Evolutionary conservation across 2,888 invertebrate genomes (phyloP).

Genomic region (Scaptomyza parva): DNA sequence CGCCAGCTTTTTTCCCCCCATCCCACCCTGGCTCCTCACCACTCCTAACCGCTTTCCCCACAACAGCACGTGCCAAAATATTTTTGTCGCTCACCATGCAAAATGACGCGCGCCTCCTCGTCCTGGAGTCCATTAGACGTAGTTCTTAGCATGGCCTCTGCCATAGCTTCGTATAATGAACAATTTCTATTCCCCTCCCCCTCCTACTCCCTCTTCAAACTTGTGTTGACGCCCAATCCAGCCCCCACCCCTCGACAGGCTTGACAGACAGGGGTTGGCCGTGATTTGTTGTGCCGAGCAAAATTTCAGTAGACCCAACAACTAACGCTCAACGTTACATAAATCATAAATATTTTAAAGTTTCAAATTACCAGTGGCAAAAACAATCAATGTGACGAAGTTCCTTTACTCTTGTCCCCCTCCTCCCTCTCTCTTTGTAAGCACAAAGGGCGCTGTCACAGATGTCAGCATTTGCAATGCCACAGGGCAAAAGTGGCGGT

Average conservation of each 20-base stretch:
- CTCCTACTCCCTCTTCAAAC: background rate
- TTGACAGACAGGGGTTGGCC: conserved; percentile 54
- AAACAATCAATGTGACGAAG: conserved; percentile 63
- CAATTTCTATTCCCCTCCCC: conserved; percentile 43
- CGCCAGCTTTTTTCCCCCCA: conserved; percentile 53
- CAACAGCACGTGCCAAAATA: conserved; percentile 75
- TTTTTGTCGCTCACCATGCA: conserved; percentile 66
- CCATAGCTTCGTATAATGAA: conserved; percentile 71
- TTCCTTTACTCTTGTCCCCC: conserved; percentile 5
- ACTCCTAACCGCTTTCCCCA: conserved; percentile 13
- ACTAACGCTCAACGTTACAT: conserved; percentile 65
- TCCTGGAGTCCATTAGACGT: conserved; percentile 58
- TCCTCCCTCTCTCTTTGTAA: background rate
- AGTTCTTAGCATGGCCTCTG: conserved; percentile 46
- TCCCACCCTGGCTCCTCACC: background rate
- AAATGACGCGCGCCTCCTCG: conserved; percentile 50
- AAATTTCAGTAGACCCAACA: conserved; percentile 28
- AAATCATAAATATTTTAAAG: conserved; percentile 78
- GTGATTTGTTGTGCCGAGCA: conserved; percentile 35
- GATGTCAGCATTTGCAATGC: conserved; percentile 68
- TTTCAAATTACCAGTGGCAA: conserved; percentile 75
- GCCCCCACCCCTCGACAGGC: conserved; percentile 1
- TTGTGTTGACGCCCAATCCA: conserved; percentile 9
- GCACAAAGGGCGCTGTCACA: conserved; percentile 47
- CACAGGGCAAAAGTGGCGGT: conserved; percentile 26